Base-by-base conservation (phyloP, 2,888 invertebrate species). In the Sturmia bella region DNA sequence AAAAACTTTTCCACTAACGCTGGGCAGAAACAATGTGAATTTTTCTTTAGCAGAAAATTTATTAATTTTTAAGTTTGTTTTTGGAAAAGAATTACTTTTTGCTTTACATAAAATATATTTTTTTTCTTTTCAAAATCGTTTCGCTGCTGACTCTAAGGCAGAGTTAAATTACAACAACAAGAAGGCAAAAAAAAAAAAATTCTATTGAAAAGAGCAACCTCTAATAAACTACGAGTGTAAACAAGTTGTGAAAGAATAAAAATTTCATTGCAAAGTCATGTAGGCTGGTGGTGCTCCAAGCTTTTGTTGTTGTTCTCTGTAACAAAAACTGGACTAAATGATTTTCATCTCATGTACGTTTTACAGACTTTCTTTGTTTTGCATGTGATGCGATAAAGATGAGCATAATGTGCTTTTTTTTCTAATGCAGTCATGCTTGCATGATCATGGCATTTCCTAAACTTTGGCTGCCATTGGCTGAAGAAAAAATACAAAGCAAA, bases 391-490 rank as follows among this genome's bases (percentile, higher is more conserved):
- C n/a, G 13, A 61, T 45, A 66, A 66, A 78, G 61, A 76, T 69
- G 54, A 68, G 43, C 24, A 37, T 72, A 59, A 59, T 39, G 3
- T 7, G 66, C 48, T 76, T 15, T 19, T 24, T 50, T 32, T 64
- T 54, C n/a, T n/a, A n/a, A n/a, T n/a, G 27, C n/a, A 24, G 77
- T 81, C 73, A 81, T 77, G 81, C 66, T 73, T 77, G 73, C 77
- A 63, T 80, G 80, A 73, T 83, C 73, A 70, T 56, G 66, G 52
- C 59, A 79, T 77, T 80, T 80, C 80, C 77, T 83, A 32, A 32
- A 73, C 15, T 64, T 48, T 15, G 27, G 41, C 48, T 56, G 43
- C 64, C 41, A 12, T 37, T 37, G 39, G 54, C 32, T 5, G 39
- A n/a, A n/a, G n/a, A n/a, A n/a, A n/a, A n/a, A n/a, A n/a, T n/a